These are phyloP conservation scores for Sebastes iracundus DNA, from an alignment of 2,797 vertebrate species.

Conservation along the genomic window DNA sequence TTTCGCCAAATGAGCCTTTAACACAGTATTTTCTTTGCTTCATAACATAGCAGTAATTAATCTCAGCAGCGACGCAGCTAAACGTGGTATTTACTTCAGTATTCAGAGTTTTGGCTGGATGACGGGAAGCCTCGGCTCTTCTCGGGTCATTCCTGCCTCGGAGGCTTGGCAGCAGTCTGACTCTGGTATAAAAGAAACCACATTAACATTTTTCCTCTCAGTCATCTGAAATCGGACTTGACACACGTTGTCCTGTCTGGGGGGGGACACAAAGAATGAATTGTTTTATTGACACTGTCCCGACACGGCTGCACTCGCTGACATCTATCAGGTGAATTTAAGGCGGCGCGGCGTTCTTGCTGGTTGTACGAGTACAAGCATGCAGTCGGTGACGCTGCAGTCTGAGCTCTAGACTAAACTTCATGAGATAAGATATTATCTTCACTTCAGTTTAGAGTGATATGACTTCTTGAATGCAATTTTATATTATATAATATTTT, in stretches of 20 bases:
- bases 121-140: not conserved
- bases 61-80: not conserved
- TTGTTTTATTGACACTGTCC: slow-evolving; percentile 26
- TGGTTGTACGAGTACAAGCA: not conserved
- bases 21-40: not conserved
- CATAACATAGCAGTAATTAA: not conserved
- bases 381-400: not conserved
- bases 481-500: not conserved
- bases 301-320: not conserved
- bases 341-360: not conserved
- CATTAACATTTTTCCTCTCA: not conserved
- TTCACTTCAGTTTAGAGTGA: not conserved
- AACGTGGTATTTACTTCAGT: slow-evolving; percentile 10
- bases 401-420: not conserved
- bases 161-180: slow-evolving; percentile 20
- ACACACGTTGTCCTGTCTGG: slow-evolving; percentile 14
- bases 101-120: not conserved
- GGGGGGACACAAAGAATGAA: not conserved
- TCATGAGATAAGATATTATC: not conserved
- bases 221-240: slow-evolving; percentile 20
- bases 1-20: not conserved
- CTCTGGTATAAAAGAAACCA: slow-evolving; percentile 20
- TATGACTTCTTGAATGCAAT: not conserved
- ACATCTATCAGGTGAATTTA: slow-evolving; percentile 32
- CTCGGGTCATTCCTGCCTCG: slow-evolving; percentile 13